Percentiles rank a stretch among this genome's conserved stretches.
phyloP scores from a whole-genome alignment of 2,113 vertebrate genomes.

The Addax nasomaculatus region DNA sequence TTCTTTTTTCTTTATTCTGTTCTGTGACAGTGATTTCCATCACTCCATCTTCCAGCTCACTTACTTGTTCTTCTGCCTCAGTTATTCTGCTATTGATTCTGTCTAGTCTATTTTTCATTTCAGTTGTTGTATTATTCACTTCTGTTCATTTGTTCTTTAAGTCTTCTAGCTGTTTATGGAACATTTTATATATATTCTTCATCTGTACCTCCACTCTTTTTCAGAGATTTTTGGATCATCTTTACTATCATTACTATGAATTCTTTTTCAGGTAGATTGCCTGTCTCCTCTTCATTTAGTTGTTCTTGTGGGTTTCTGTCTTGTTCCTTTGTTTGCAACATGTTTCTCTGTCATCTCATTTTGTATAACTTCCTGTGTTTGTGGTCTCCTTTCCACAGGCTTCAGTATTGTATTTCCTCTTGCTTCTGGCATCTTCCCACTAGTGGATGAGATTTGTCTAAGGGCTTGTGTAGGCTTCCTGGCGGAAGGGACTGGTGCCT shows the following conservation, averaged over 20 bases:
- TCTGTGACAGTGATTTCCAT: neutral
- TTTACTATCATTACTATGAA: neutral
- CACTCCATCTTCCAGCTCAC: neutral
- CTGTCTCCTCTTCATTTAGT: neutral
- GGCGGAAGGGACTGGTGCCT: neutral
- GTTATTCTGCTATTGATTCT: neutral
- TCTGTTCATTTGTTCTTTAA: neutral
- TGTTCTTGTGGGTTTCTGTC: neutral
- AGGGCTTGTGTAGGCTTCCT: neutral
- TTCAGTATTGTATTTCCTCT: neutral
- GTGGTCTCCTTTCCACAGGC: neutral
- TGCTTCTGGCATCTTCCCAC: neutral
- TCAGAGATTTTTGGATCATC: neutral
- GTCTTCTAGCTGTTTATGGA: neutral
- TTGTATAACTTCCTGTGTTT: neutral
- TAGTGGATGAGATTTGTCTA: neutral
- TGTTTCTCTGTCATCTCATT: neutral
- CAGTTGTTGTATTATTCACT: neutral
- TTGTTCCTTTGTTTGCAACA: neutral
- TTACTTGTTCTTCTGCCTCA: neutral
- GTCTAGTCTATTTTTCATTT: neutral
- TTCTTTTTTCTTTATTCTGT: neutral
- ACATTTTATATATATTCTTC: neutral
- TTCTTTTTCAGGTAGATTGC: neutral
- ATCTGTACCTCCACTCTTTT: neutral